A percentile compares a stretch with the other conserved stretches of the same genome.
These are phyloP conservation scores for Zoanthus solanderi DNA, from an alignment of 92 coral and sea anemone genomes.

Conservation along the genomic window DNA sequence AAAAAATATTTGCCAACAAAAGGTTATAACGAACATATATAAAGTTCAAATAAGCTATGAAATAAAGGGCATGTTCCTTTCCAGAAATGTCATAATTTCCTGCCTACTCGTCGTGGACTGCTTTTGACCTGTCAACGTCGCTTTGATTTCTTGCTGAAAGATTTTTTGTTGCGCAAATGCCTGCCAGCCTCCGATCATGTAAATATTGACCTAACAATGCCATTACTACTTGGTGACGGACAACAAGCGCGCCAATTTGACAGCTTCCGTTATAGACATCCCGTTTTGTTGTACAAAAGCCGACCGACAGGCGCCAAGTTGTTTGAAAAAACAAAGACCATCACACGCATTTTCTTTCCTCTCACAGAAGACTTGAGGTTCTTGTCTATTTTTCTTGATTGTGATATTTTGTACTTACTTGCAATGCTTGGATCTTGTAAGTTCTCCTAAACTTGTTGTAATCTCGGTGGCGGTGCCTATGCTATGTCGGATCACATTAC, in stretches of 20 bases:
- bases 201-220: conserved; percentile 28
- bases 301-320: conserved; percentile 33
- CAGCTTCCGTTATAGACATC: conserved; percentile 45
- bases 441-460: neutral
- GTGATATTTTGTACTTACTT: neutral
- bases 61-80: neutral
- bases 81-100: neutral
- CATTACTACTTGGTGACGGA: conserved; percentile 9
- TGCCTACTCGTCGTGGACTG: neutral
- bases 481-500: conserved; percentile 1
- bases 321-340: conserved; percentile 18
- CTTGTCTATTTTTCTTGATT: neutral
- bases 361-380: neutral
- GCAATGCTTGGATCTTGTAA: neutral
- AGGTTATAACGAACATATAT: neutral
- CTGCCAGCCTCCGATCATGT: conserved; percentile 11
- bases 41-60: neutral
- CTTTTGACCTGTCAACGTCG: neutral
- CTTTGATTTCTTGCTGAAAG: conserved; percentile 12
- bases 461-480: neutral
- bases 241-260: neutral
- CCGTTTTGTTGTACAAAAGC: neutral
- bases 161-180: conserved; percentile 16
- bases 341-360: neutral
- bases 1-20: neutral